Conservation (phyloP, 2,888 invertebrate genomes). For the Yponomeuta evonymella region DNA sequence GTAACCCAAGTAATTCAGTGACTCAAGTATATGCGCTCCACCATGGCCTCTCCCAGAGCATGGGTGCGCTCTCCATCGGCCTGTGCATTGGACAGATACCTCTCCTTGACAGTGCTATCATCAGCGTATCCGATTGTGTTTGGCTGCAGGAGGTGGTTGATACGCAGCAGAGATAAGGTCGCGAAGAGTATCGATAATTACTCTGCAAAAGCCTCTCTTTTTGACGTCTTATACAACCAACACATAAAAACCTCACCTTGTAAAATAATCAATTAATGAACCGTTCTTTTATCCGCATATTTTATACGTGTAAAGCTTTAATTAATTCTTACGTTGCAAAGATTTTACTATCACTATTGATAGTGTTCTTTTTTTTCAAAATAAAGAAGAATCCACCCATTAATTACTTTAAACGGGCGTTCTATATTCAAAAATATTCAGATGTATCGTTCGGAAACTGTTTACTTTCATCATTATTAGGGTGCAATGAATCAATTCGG, state of each 20-base stretch:
- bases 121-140: too few species aligned
- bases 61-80: too few species aligned
- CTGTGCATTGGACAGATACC: too few species aligned
- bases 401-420: slow-evolving; percentile 20
- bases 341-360: not conserved
- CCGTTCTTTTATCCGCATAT: slow-evolving; percentile 10
- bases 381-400: slow-evolving; percentile 12
- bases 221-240: too few species aligned
- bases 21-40: too few species aligned
- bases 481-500: slow-evolving; percentile 38
- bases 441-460: slow-evolving; percentile 23
- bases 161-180: too few species aligned
- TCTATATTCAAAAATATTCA: slow-evolving; percentile 27
- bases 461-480: slow-evolving; percentile 31
- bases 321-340: slow-evolving; percentile 6
- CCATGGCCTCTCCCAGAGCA: too few species aligned
- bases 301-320: not conserved
- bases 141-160: too few species aligned
- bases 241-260: not conserved
- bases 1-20: too few species aligned
- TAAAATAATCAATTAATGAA: slow-evolving; percentile 8
- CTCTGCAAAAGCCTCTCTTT: not conserved
- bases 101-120: too few species aligned
- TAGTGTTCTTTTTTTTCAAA: not conserved
- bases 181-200: too few species aligned